Evolutionary conservation across 1,140 invertebrate genomes (phyloP), one percentile per base, ranked within the genome.

Genomic region (Dolichoris vasculosae): DNA sequence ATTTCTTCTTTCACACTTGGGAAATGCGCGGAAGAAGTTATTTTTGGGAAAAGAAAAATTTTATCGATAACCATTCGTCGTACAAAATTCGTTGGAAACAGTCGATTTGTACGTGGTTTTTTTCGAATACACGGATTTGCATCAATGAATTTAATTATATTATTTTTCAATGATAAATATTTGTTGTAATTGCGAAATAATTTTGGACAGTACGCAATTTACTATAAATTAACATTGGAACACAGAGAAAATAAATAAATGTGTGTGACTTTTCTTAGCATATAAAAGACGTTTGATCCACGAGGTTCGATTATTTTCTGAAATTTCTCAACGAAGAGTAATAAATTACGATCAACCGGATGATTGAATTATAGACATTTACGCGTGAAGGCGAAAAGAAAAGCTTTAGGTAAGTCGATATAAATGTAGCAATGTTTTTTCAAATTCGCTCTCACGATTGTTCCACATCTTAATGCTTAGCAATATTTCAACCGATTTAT

Each of bases 331-430:
- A 40, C 64, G 83, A 84, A 83, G 63, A 79, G 69, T 71, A 82
- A 87, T 89, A 89, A 88, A 88, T 88, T 81, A 75, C 48, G 67
- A 84, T 77, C 55, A 77, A 46, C 26, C 82, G 80, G 71, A 86
- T 84, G 84, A 89, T 89, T 84, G 83, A 86, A 86, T 86, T 86
- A 88, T 86, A 40, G 40, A 83, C 67, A 88, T 87, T 87, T 84
- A 59, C 63, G 51, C 32, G 63, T 15, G 43, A 43, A 32, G 64
- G n/a, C n/a, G 17, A 63, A 64, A 81, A 43, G 40, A 20, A 9
- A 63, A 51, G 15, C 7, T 15, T 2, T 51, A 17, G 2, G 20
- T 17, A 51, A 17, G 48, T 15, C 15, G 15, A 51, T 17, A 17
- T 51, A 17, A 51, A 51, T 17, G 6, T 17, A 17, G 48, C 15